Percentiles rank a stretch among this genome's conserved stretches.
Evolutionary conservation across 2,113 vertebrate species (phyloP).

Genomic region (Psettodes erumei): DNA sequence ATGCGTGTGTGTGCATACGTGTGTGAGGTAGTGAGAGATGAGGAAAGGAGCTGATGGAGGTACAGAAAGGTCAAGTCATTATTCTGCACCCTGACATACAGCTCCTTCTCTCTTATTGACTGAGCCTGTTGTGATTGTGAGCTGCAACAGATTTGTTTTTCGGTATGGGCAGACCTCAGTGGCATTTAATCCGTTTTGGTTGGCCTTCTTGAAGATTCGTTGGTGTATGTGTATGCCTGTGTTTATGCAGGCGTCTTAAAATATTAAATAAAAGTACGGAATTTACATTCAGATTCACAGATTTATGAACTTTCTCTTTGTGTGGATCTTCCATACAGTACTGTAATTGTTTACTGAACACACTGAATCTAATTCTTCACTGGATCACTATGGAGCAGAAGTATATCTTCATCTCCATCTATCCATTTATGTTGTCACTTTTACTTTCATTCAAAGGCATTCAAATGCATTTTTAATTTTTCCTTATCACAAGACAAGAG

Average conservation of each 20-base stretch:
- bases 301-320: constrained; percentile 7
- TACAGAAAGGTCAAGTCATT: constrained; percentile 8
- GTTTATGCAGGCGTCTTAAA: not conserved
- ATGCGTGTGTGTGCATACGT: constrained; percentile 18
- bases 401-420: no score
- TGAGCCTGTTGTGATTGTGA: constrained; percentile 21
- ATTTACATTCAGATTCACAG: constrained; percentile 14
- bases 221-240: not conserved
- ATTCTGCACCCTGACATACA: not conserved
- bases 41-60: not conserved
- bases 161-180: not conserved
- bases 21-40: not conserved
- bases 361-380: not conserved
- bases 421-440: not conserved
- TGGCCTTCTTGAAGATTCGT: not conserved
- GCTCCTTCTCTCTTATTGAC: not conserved
- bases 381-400: not conserved
- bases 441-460: no score
- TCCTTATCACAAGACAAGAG: not conserved
- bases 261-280: not conserved
- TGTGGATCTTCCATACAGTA: not conserved
- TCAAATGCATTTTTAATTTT: not conserved
- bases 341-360: no score
- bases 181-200: constrained; percentile 7
- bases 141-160: constrained; percentile 14